Percentiles rank a stretch among this genome's conserved stretches.
phyloP scores from a whole-genome alignment of 2,797 vertebrate genomes.

The Nyctalus aviator region DNA sequence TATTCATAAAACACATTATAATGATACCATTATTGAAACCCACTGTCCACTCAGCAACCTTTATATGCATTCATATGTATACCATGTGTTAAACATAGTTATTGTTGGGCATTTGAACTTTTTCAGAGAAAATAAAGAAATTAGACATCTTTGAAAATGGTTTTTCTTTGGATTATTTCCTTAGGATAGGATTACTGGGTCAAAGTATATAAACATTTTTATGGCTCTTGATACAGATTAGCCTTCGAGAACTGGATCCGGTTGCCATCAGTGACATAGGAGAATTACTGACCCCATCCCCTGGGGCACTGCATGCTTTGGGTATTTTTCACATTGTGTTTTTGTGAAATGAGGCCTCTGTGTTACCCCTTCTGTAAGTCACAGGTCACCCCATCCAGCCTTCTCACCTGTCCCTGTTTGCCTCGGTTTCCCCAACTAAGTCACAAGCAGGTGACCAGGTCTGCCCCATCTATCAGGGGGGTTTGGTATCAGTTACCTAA shows the following conservation, averaged over 20 bases:
- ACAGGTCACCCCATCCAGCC: not conserved
- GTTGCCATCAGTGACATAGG: not conserved
- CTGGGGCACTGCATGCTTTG: not conserved
- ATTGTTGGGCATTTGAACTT: conserved; percentile 54
- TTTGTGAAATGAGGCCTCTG: not conserved
- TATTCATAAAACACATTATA: conserved; percentile 49
- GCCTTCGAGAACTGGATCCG: conserved; percentile 39
- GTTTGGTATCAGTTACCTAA: not conserved
- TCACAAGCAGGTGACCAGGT: not conserved
- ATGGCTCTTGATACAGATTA: conserved; percentile 65
- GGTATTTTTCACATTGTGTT: not conserved
- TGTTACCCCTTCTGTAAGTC: not conserved
- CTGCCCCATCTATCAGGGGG: not conserved
- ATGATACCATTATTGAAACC: conserved; percentile 56
- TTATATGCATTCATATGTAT: conserved; percentile 49
- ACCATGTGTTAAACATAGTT: conserved; percentile 3
- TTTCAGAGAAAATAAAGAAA: conserved; percentile 62
- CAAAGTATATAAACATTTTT: conserved; percentile 42
- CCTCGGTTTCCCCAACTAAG: not conserved
- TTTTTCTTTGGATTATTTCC: conserved; percentile 67
- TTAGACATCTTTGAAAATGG: conserved; percentile 63
- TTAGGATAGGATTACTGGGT: conserved; percentile 14
- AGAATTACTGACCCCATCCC: not conserved
- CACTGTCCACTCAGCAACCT: not conserved
- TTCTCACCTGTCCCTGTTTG: not conserved